Base-by-base conservation (phyloP, 2,113 vertebrate species). In the Telmatochromis sp. region DNA sequence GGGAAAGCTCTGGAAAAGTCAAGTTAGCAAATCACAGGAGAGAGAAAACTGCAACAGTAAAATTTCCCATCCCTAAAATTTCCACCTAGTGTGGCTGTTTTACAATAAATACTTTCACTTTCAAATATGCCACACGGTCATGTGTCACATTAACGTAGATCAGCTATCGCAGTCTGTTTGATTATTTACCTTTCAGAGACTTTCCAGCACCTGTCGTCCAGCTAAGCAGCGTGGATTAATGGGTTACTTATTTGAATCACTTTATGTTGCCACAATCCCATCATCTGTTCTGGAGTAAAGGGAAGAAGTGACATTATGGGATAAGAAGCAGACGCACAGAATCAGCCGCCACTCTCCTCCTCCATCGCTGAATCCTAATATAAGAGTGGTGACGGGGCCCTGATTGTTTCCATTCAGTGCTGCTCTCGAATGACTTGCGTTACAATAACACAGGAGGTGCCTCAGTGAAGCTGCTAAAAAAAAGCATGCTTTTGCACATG, bases 381-480 rank as follows among this genome's bases (percentile, higher is more conserved):
- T 81, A 86, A 73, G 73, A 87, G 33, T 65, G 54, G 42, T 79
- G 90, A 82, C 10, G 7, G 7, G 40, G 35, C 28, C 53, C 33
- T 92, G 93, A 94, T 94, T 65, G 86, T 82, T 94, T 92, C 91
- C 91, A 93, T 87, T 89, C 58, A 35, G 80, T 12, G 84, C 80
- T 53, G 40, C 84, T 91, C 89, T 89, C 53, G 65, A 83, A 88
- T 71, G 84, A 90, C 89, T 92, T 86, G 33, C 7, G 68, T 93
- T 94, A 89, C 86, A 86, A 86, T 87, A 93, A 90, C 75, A 92
- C 63, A 82, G 10, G 55, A 87, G 21, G 82, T 75, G 83, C 86
- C 45, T 91, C 83, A 31, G 42, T 82, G 60, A 55, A 85, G 82
- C 82, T 80, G 68, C 47, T 60, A 8, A 42, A 78, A 82, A 81